Conservation (phyloP, 2,888 invertebrate genomes). For the Diarsia mendica region DNA sequence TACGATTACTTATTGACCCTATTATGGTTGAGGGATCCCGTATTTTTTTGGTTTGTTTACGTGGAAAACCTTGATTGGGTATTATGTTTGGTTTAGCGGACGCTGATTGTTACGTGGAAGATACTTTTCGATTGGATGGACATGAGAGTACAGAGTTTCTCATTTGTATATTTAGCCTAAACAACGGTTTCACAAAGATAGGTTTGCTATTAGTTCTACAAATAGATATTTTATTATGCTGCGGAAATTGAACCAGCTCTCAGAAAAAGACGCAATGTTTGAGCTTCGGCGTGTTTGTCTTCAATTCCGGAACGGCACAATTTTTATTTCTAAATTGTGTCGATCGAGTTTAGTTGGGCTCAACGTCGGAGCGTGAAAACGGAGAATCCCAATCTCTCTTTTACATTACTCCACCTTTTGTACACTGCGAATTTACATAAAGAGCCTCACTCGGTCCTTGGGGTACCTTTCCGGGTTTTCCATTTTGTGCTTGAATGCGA, state of each 20-base stretch:
- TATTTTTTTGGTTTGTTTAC: conserved; percentile 8
- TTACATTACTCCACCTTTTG: conserved; percentile 85
- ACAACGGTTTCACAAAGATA: conserved; percentile 20
- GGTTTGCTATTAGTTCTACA: conserved; percentile 30
- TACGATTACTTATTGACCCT: conserved; percentile 60
- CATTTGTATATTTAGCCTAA: background rate
- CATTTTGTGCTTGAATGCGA: conserved; percentile 87
- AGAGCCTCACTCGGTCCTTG: conserved; percentile 84
- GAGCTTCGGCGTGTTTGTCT: conserved; percentile 68
- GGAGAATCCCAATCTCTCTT: conserved; percentile 83
- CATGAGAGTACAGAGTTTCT: background rate
- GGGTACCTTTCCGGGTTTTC: conserved; percentile 87
- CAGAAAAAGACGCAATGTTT: conserved; percentile 49
- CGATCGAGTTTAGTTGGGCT: conserved; percentile 71
- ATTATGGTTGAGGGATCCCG: conserved; percentile 15
- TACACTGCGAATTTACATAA: conserved; percentile 87
- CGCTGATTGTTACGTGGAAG: background rate
- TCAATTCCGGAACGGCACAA: conserved; percentile 69
- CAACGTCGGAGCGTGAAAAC: conserved; percentile 77
- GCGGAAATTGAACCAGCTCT: conserved; percentile 57
- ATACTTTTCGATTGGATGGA: background rate
- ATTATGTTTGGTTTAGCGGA: background rate
- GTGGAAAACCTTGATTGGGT: background rate
- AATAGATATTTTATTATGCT: conserved; percentile 53
- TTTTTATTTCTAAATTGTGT: conserved; percentile 75